A percentile compares a stretch with the other conserved stretches of the same genome.
Conservation (phyloP, 2,113 vertebrate genomes). For the Neodontobutis hainanensis region DNA sequence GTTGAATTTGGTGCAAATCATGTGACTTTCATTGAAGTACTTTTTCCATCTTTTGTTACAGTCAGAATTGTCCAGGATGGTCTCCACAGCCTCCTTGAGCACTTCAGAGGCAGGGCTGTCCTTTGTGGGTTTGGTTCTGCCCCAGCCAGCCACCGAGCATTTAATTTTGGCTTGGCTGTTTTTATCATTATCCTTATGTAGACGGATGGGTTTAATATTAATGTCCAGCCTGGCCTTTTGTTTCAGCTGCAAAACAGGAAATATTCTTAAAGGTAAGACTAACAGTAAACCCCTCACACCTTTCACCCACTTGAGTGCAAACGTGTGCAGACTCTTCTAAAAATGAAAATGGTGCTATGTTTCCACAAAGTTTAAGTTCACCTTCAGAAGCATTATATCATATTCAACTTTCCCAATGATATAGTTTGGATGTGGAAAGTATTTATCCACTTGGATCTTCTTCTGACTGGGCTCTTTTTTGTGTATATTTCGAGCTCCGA, state of each 20-base stretch:
- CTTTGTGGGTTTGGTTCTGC: neutral
- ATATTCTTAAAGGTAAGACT: neutral
- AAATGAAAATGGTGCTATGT: too few species aligned
- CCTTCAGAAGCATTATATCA: conserved; percentile 55
- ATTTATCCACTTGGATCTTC: conserved; percentile 29
- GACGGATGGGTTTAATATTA: neutral
- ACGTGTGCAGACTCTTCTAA: neutral
- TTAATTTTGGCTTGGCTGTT: neutral
- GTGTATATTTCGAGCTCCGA: conserved; percentile 46
- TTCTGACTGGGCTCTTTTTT: conserved; percentile 32
- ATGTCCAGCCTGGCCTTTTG: neutral
- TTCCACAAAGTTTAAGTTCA: conserved; percentile 15
- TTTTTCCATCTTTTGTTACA: neutral
- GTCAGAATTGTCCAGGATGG: neutral
- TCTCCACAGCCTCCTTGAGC: neutral
- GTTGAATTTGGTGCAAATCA: neutral
- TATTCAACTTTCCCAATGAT: neutral
- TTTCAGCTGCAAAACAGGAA: neutral
- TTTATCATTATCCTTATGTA: neutral
- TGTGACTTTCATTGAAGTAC: neutral
- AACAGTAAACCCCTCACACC: too few species aligned
- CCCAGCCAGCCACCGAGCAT: conserved; percentile 2
- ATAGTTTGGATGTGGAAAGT: conserved; percentile 21
- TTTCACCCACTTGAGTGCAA: neutral
- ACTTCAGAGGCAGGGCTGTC: too few species aligned